A percentile compares a stretch with the other conserved stretches of the same genome.
These are phyloP conservation scores for Hypothenemus hampei DNA, from an alignment of 1,140 invertebrate genomes.

Conservation along the genomic window DNA sequence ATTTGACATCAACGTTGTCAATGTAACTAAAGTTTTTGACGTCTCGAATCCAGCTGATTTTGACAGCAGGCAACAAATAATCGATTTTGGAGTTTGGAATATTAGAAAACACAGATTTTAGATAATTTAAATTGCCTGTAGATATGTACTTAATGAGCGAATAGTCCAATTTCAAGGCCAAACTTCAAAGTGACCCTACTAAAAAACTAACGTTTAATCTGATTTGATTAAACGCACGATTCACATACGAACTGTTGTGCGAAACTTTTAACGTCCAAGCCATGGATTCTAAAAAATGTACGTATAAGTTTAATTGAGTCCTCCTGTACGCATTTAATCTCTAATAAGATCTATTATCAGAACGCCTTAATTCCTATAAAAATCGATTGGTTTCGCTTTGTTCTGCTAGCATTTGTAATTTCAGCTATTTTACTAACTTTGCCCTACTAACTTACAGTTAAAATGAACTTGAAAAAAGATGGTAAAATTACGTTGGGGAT, in stretches of 20 bases:
- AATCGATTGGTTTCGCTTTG: not conserved
- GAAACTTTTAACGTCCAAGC: not conserved
- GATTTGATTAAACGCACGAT: not conserved
- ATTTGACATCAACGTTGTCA: no score
- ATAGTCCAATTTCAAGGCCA: not conserved
- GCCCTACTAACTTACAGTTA: not conserved
- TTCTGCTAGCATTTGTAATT: slow-evolving; percentile 10
- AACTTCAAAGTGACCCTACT: not conserved
- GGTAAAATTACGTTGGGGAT: slow-evolving; percentile 45
- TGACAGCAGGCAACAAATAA: no score
- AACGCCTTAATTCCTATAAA: not conserved
- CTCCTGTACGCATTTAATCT: not conserved
- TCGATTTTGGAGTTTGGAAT: no score
- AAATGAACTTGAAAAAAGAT: slow-evolving; percentile 35
- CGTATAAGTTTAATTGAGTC: not conserved
- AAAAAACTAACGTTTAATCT: not conserved
- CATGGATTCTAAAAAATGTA: slow-evolving; percentile 22
- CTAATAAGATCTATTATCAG: not conserved
- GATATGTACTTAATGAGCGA: not conserved
- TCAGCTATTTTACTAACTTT: not conserved
- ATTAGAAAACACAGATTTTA: not conserved
- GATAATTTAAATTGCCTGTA: not conserved
- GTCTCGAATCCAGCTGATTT: no score
- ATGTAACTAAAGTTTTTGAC: not conserved
- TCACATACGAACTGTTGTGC: no score